Conservation (phyloP, 1,140 invertebrate species). For the Whitmania pigra region DNA sequence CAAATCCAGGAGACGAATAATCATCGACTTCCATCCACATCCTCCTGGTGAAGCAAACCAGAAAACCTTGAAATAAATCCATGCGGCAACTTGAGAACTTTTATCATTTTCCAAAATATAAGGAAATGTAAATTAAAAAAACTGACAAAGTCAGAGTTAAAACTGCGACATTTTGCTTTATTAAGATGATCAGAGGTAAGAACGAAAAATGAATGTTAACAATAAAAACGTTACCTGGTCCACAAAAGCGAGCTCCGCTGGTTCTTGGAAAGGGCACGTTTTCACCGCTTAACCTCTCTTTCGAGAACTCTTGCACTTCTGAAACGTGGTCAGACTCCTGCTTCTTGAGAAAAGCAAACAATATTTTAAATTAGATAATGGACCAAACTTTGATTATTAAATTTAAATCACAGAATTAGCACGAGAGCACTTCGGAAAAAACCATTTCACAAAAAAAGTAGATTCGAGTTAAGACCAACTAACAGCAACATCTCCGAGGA, state of each 20-base stretch:
- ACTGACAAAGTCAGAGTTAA: no score
- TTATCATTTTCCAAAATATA: no score
- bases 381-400: constrained; percentile 28
- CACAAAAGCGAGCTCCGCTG: constrained; percentile 81
- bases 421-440: neutral
- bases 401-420: constrained; percentile 10
- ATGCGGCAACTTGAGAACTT: neutral
- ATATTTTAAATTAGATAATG: no score
- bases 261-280: constrained; percentile 85
- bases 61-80: neutral
- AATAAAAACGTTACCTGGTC: constrained; percentile 38
- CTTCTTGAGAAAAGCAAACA: constrained; percentile 20
- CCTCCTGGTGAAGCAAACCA: constrained; percentile 19
- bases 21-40: constrained; percentile 25
- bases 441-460: constrained; percentile 25
- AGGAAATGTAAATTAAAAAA: no score
- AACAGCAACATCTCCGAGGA: no score
- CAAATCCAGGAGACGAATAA: neutral
- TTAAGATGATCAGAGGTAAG: no score
- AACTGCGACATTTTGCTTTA: no score
- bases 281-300: constrained; percentile 38
- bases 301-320: constrained; percentile 15
- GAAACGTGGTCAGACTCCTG: constrained; percentile 29
- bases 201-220: no score
- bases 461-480: constrained; percentile 44